phyloP scores from a whole-genome alignment of 2,113 vertebrate genomes.

The Scartelaos histophorus region DNA sequence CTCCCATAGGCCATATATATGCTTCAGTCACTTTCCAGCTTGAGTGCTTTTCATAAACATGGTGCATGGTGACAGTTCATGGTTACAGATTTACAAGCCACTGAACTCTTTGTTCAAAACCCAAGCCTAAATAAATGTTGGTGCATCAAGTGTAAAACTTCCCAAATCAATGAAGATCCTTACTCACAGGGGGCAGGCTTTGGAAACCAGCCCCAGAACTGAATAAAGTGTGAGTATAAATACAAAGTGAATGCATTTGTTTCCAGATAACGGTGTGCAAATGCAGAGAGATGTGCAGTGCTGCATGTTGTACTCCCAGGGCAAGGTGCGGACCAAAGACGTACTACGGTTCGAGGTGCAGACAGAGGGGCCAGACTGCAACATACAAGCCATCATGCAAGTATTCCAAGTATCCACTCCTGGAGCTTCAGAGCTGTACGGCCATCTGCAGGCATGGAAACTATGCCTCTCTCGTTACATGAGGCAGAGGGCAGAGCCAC shows the following conservation, averaged over 20 bases:
- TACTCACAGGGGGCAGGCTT: background rate
- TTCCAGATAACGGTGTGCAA: slow-evolving; percentile 78
- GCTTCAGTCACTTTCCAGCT: background rate
- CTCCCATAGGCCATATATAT: background rate
- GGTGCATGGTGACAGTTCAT: background rate
- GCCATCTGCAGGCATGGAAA: slow-evolving; percentile 69
- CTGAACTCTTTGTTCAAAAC: background rate
- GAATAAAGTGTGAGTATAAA: background rate
- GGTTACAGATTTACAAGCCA: background rate
- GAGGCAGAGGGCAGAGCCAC: slow-evolving; percentile 51
- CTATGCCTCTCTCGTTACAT: slow-evolving; percentile 67
- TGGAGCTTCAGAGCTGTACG: slow-evolving; percentile 56
- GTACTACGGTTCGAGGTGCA: slow-evolving; percentile 81
- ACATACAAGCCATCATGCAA: slow-evolving; percentile 84
- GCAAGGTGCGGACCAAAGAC: slow-evolving; percentile 81
- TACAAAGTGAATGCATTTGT: background rate
- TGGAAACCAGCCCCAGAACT: background rate
- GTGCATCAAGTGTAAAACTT: background rate
- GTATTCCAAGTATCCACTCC: slow-evolving; percentile 78
- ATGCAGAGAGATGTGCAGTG: slow-evolving; percentile 82
- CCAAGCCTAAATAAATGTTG: background rate
- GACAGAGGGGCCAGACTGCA: slow-evolving; percentile 83
- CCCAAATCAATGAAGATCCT: background rate
- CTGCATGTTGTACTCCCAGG: slow-evolving; percentile 82
- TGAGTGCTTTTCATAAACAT: background rate